A percentile compares a stretch with the other conserved stretches of the same genome.
phyloP scores from a whole-genome alignment of 2,113 vertebrate species.

The Brachypteracias leptosomus region DNA sequence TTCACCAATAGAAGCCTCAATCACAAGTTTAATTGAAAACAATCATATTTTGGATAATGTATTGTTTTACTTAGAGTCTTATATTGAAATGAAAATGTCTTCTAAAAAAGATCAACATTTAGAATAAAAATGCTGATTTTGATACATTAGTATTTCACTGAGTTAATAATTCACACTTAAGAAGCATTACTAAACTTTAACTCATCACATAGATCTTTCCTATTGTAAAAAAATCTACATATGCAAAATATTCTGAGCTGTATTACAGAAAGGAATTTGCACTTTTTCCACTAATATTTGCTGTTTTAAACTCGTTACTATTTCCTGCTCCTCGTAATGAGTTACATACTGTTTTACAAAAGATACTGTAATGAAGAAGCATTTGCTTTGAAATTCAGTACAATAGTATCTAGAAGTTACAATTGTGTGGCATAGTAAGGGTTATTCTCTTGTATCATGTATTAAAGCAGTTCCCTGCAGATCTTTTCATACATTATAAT shows the following conservation, averaged over 20 bases:
- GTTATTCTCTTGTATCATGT: background rate
- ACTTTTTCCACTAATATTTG: background rate
- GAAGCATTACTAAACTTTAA: background rate
- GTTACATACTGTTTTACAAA: background rate
- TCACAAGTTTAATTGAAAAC: background rate
- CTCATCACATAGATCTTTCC: background rate
- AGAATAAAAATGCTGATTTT: background rate
- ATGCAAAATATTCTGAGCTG: background rate
- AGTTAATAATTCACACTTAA: background rate
- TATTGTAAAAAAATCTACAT: background rate
- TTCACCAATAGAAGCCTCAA: background rate
- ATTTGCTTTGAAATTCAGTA: background rate
- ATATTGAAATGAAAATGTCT: background rate
- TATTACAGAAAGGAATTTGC: background rate
- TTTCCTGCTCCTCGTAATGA: background rate
- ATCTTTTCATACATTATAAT: background rate
- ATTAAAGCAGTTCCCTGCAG: background rate
- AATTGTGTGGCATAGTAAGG: background rate
- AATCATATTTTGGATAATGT: background rate
- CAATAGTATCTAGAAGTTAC: background rate
- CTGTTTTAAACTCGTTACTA: background rate
- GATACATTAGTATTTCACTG: background rate
- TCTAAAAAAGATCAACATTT: background rate
- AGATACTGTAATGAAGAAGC: background rate
- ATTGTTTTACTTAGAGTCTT: background rate